Percentiles rank a stretch among this genome's conserved stretches.
Conservation (phyloP, 2,797 vertebrate genomes). For the Gambusia yucatana region DNA sequence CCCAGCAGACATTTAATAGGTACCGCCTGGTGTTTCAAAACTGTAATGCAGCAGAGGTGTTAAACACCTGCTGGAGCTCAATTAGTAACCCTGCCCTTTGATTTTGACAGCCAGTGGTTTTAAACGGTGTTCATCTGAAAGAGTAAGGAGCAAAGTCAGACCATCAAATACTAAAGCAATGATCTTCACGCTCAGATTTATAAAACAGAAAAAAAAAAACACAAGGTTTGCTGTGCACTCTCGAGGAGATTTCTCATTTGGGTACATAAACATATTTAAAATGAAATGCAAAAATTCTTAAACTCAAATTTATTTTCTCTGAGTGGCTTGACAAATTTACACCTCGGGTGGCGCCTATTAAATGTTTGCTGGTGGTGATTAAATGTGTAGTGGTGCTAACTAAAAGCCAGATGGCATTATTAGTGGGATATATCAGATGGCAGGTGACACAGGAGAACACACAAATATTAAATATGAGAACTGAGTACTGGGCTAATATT, state of each 20-base stretch:
- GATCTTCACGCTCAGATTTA: neutral
- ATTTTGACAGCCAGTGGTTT: neutral
- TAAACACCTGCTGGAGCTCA: neutral
- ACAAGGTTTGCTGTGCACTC: neutral
- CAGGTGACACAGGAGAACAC: neutral
- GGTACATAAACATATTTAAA: neutral
- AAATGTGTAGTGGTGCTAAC: neutral
- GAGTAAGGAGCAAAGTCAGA: neutral
- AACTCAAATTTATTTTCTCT: neutral
- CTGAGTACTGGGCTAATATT: neutral
- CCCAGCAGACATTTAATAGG: neutral
- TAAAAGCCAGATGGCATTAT: neutral
- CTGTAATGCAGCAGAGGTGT: neutral
- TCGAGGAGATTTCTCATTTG: neutral
- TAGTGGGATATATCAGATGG: neutral
- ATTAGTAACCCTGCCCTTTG: neutral
- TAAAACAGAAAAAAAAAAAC: neutral
- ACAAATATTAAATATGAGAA: neutral
- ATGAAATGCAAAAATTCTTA: neutral
- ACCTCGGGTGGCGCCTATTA: neutral
- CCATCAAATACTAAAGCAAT: neutral
- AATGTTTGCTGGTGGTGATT: neutral
- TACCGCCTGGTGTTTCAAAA: neutral
- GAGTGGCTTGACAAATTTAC: neutral
- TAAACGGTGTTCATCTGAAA: neutral